phyloP scores from a whole-genome alignment of 1,140 invertebrate species.

The Sycophila sp. region DNA sequence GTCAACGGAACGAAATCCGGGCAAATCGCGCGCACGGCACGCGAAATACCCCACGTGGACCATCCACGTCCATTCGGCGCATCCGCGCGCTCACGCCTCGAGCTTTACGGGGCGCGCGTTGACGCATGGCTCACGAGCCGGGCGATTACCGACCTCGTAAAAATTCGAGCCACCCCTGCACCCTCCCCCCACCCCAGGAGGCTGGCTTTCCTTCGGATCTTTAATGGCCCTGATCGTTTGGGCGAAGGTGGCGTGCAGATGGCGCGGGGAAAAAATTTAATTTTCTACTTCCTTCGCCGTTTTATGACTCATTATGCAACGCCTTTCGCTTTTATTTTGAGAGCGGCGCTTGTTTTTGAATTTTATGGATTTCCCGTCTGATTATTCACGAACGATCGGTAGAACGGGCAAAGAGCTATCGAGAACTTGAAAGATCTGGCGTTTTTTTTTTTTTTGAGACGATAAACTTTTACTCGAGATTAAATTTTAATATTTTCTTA shows the following conservation, averaged over 20 bases:
- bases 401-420: no score
- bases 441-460: no score
- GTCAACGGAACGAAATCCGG: background rate
- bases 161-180: constrained; percentile 13
- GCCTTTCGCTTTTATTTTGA: no score
- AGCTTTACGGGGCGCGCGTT: constrained; percentile 8
- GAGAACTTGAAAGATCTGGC: no score
- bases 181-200: background rate
- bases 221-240: constrained; percentile 16
- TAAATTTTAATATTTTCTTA: no score
- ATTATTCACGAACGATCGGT: no score
- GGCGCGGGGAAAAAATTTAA: no score
- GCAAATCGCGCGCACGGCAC: background rate
- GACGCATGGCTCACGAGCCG: background rate
- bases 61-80: background rate
- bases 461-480: no score
- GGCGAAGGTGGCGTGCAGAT: background rate
- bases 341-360: no score
- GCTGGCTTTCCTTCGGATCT: background rate
- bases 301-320: no score
- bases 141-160: constrained; percentile 24
- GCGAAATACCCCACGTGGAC: background rate
- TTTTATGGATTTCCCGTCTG: no score
- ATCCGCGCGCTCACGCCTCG: background rate
- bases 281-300: no score